A percentile compares a stretch with the other conserved stretches of the same genome.
phyloP scores from a whole-genome alignment of 2,797 vertebrate species.

The Geotrypetes seraphini region DNA sequence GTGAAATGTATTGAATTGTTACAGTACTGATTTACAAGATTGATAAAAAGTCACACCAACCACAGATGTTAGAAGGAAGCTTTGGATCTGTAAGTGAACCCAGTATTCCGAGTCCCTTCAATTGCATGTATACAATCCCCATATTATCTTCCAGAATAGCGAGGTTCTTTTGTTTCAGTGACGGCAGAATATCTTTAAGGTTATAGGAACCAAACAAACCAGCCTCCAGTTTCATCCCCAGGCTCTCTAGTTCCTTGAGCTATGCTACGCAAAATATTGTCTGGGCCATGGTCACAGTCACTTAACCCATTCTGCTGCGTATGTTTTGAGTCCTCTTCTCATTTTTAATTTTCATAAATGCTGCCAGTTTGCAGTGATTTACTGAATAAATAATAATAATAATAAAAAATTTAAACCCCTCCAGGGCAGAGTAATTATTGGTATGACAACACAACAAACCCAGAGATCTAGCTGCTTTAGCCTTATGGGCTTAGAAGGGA shows the following conservation, averaged over 20 bases:
- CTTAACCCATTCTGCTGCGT: too few species aligned
- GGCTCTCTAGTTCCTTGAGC: too few species aligned
- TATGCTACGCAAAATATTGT: too few species aligned
- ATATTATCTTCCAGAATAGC: constrained; percentile 11
- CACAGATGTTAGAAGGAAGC: not conserved
- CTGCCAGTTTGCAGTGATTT: constrained; percentile 4
- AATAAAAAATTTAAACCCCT: not conserved
- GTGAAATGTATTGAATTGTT: not conserved
- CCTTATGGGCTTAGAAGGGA: too few species aligned
- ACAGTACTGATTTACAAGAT: constrained; percentile 5
- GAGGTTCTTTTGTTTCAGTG: too few species aligned
- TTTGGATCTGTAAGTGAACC: not conserved
- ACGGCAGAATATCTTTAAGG: too few species aligned
- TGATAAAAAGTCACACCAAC: not conserved
- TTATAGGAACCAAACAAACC: too few species aligned
- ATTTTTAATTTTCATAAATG: constrained; percentile 8
- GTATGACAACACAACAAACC: not conserved
- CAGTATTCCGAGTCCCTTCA: constrained; percentile 16
- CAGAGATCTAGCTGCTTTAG: too few species aligned
- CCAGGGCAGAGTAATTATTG: constrained; percentile 9
- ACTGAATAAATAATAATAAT: not conserved
- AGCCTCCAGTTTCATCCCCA: too few species aligned
- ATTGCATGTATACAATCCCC: not conserved
- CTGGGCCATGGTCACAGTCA: too few species aligned
- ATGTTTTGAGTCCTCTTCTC: constrained; percentile 3